A percentile compares a stretch with the other conserved stretches of the same genome.
These are phyloP conservation scores for Frieseomelitta varia DNA, from an alignment of 1,140 invertebrate genomes.

Conservation along the genomic window DNA sequence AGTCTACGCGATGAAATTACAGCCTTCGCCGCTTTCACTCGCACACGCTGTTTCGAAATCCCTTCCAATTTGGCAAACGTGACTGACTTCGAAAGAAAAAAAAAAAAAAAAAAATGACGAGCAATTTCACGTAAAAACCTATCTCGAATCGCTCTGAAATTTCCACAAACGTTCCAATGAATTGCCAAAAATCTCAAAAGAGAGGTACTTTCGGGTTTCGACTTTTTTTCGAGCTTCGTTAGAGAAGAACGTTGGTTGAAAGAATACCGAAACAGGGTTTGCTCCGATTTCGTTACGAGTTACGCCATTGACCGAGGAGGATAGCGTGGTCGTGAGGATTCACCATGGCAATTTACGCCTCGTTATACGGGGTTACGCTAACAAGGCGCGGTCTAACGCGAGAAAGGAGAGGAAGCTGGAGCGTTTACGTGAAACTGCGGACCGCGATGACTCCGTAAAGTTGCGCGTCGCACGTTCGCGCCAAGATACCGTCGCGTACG, in stretches of 20 bases:
- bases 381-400: slow-evolving; percentile 44
- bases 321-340: slow-evolving; percentile 26
- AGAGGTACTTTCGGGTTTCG: too few species aligned
- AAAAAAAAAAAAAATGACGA: not conserved
- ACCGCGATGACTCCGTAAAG: slow-evolving; percentile 55
- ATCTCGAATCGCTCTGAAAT: not conserved
- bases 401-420: slow-evolving; percentile 14
- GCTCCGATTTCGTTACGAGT: not conserved
- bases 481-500: slow-evolving; percentile 43
- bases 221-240: not conserved
- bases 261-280: too few species aligned
- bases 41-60: not conserved
- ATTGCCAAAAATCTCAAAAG: too few species aligned
- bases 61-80: not conserved
- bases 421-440: slow-evolving; percentile 57
- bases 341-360: slow-evolving; percentile 61
- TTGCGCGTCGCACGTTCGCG: slow-evolving; percentile 13
- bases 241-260: not conserved
- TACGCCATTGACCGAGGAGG: slow-evolving; percentile 15
- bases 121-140: not conserved
- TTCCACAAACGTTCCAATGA: too few species aligned
- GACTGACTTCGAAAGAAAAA: not conserved
- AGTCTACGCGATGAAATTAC: not conserved
- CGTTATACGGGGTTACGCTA: slow-evolving; percentile 66
- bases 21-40: not conserved